A percentile compares a stretch with the other conserved stretches of the same genome.
phyloP scores from a whole-genome alignment of 2,113 vertebrate genomes.

The Carettochelys insculpta region DNA sequence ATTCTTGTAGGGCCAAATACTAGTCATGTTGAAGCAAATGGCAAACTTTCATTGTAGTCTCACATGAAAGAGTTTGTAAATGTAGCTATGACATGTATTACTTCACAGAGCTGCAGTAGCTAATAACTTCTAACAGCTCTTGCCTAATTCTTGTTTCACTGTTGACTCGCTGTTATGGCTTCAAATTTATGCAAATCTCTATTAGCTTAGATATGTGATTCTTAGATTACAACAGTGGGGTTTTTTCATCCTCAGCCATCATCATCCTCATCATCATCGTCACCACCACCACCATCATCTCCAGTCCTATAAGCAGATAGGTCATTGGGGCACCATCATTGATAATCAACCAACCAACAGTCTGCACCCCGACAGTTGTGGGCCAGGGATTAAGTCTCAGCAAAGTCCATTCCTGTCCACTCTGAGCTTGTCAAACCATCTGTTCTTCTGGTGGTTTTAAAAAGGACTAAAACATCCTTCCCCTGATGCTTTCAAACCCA shows the following conservation, averaged over 20 bases:
- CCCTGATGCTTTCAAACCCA: not conserved
- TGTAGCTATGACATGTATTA: not conserved
- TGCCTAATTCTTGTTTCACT: not conserved
- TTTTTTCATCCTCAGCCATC: no score
- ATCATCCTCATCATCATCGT: no score
- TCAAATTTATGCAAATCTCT: not conserved
- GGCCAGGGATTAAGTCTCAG: no score
- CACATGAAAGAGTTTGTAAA: not conserved
- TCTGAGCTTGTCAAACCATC: no score
- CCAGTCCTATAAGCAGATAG: no score
- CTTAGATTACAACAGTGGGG: not conserved
- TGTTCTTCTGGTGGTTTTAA: not conserved
- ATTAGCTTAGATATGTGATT: not conserved
- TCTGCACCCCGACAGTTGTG: no score
- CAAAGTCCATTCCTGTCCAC: no score
- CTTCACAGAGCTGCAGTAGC: not conserved
- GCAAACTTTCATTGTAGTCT: not conserved
- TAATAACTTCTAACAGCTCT: not conserved
- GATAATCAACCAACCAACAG: no score
- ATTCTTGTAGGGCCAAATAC: not conserved
- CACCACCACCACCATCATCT: no score
- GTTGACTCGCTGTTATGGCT: not conserved
- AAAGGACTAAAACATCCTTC: not conserved
- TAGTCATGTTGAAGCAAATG: not conserved
- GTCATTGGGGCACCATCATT: no score